Conservation (phyloP, 2,888 invertebrate species). For the Nomada hirtipes region DNA sequence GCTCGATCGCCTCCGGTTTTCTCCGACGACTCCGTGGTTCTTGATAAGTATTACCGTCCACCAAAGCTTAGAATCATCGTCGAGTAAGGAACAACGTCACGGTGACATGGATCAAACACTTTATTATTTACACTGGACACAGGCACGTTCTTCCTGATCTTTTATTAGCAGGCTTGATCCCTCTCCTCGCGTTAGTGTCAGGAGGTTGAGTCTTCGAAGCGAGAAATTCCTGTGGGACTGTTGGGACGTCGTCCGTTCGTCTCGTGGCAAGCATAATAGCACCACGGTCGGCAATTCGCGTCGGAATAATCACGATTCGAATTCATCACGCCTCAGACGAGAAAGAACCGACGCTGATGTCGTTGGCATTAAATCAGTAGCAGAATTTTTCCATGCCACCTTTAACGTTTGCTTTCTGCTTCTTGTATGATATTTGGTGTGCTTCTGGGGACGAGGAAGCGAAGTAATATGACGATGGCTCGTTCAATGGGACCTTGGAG, state of each 20-base stretch:
- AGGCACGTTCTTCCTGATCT: constrained; percentile 13
- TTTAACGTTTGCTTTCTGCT: not conserved
- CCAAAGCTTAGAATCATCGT: constrained; percentile 9
- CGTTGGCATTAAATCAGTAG: not conserved
- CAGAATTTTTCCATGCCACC: too few species aligned
- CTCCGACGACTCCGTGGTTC: constrained; percentile 41
- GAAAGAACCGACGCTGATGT: not conserved
- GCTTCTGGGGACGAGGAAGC: too few species aligned
- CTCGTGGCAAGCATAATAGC: constrained; percentile 29
- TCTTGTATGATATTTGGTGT: not conserved
- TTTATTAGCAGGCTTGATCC: constrained; percentile 1
- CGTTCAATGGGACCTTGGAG: not conserved
- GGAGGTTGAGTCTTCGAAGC: constrained; percentile 32
- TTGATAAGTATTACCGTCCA: not conserved
- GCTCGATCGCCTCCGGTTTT: constrained; percentile 27
- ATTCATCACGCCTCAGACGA: constrained; percentile 34
- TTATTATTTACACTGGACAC: not conserved
- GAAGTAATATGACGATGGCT: too few species aligned
- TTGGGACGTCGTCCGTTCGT: constrained; percentile 4
- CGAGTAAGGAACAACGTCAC: not conserved
- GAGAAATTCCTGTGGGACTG: constrained; percentile 21
- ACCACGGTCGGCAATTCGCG: constrained; percentile 1
- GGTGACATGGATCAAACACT: not conserved
- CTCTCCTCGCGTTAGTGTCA: constrained; percentile 46
- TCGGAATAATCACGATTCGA: not conserved